Evolutionary conservation across 2,888 invertebrate species (phyloP).

Genomic region (Epistrophe grossulariae): DNA sequence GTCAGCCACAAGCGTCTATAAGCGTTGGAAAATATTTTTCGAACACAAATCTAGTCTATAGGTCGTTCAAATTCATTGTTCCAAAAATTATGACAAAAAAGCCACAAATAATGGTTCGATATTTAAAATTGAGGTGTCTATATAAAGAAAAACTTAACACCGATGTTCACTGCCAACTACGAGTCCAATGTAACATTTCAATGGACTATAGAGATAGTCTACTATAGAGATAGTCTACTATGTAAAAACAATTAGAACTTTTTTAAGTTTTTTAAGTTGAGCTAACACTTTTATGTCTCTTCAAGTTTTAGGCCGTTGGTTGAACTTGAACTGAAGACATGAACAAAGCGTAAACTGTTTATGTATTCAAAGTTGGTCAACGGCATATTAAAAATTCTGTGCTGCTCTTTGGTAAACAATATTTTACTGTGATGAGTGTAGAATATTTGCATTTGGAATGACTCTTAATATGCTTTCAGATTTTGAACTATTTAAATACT

Average conservation of each 20-base stretch:
- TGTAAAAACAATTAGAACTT: not conserved
- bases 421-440: not conserved
- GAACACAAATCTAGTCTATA: too few species aligned
- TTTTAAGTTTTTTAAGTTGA: constrained; percentile 25
- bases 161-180: too few species aligned
- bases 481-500: not conserved
- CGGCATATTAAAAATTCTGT: constrained; percentile 34
- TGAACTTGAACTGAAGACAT: constrained; percentile 66
- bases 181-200: too few species aligned
- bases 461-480: not conserved
- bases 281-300: not conserved
- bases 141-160: too few species aligned
- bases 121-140: too few species aligned
- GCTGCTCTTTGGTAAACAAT: constrained; percentile 10
- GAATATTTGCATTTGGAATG: constrained; percentile 22
- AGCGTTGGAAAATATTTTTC: too few species aligned
- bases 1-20: too few species aligned
- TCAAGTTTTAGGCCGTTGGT: not conserved
- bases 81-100: too few species aligned
- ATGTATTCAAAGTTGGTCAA: constrained; percentile 56
- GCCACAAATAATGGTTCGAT: too few species aligned
- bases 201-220: too few species aligned
- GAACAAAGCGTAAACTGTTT: constrained; percentile 42
- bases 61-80: too few species aligned
- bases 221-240: too few species aligned